Percentiles rank a stretch among this genome's conserved stretches.
Conservation (phyloP, 1,140 invertebrate species). For the Paramacrobiotus metropolitanus region DNA sequence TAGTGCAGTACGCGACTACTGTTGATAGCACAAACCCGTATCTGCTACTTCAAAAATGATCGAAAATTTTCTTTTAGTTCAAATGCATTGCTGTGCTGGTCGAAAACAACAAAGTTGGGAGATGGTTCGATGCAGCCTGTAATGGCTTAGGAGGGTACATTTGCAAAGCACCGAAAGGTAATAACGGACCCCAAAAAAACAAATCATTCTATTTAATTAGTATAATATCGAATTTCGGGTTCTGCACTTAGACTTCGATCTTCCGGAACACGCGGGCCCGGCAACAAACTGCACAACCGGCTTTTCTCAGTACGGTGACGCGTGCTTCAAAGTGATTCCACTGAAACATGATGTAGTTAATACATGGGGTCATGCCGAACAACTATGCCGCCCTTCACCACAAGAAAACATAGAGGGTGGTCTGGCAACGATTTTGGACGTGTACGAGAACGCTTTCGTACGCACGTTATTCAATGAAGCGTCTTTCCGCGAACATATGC, state of each 20-base stretch:
- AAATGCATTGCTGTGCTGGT: neutral
- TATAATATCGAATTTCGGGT: neutral
- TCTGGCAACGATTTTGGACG: neutral
- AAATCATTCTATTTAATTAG: too few species aligned
- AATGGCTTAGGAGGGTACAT: neutral
- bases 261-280: neutral
- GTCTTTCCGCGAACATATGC: too few species aligned
- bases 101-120: neutral
- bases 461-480: neutral
- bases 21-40: neutral
- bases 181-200: too few species aligned
- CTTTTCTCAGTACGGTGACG: neutral
- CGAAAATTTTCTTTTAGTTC: neutral
- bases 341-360: neutral
- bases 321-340: neutral
- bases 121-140: neutral
- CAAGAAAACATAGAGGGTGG: neutral
- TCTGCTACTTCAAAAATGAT: neutral
- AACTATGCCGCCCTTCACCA: neutral
- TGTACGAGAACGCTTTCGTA: slow-evolving; percentile 3
- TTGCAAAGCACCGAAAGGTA: neutral
- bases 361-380: neutral
- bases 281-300: neutral
- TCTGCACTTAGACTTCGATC: neutral
- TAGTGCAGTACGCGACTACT: neutral